A percentile compares a stretch with the other conserved stretches of the same genome.
Conservation (phyloP, 2,888 invertebrate species). For the Drosophila anomalata region DNA sequence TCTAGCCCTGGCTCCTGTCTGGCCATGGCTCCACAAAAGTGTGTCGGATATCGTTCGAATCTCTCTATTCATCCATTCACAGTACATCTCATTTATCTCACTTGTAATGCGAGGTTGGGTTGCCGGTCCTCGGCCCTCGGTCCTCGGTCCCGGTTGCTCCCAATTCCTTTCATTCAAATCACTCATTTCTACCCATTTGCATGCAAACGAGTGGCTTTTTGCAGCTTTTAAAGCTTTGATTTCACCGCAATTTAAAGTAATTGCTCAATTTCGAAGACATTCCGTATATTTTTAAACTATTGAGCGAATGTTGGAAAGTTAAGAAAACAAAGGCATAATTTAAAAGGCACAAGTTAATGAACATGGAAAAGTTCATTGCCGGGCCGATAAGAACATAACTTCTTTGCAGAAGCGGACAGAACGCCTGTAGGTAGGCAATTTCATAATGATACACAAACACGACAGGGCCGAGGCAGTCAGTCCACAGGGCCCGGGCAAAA, state of each 20-base stretch:
- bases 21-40: slow-evolving; percentile 2
- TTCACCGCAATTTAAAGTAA: background rate
- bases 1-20: slow-evolving; percentile 31
- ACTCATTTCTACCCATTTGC: slow-evolving; percentile 46
- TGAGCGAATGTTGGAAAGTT: background rate
- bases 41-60: slow-evolving; percentile 16
- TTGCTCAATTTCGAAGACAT: background rate
- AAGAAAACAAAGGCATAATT: background rate
- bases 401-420: background rate
- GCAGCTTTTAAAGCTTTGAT: background rate
- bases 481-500: slow-evolving; percentile 13
- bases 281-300: background rate
- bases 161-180: slow-evolving; percentile 44
- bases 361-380: slow-evolving; percentile 5
- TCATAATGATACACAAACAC: slow-evolving; percentile 65
- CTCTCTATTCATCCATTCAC: slow-evolving; percentile 7
- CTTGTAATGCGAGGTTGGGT: slow-evolving; percentile 40
- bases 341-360: background rate
- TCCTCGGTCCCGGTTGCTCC: slow-evolving; percentile 16
- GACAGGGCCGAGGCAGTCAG: background rate
- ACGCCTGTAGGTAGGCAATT: slow-evolving; percentile 53
- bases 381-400: slow-evolving; percentile 5
- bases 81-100: slow-evolving; percentile 54
- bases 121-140: slow-evolving; percentile 18
- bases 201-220: background rate